Conservation (phyloP, 2,888 invertebrate species). For the Drosophila lutescens region DNA sequence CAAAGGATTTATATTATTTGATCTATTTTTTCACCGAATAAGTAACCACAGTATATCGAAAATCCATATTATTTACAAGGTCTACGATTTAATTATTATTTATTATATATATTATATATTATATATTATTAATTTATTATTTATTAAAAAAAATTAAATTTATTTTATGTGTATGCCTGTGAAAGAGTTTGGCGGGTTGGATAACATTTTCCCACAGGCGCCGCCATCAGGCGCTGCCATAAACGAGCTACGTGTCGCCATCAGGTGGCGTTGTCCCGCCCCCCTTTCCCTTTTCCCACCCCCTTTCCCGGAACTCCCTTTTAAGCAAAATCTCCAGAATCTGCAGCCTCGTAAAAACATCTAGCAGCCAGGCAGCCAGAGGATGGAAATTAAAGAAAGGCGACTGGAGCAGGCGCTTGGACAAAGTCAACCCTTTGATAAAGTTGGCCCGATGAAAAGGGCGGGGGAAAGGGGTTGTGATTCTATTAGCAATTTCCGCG, state of each 20-base stretch:
- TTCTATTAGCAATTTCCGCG: conserved; percentile 74
- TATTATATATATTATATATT: too few relatives aligned
- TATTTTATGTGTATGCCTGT: conserved; percentile 9
- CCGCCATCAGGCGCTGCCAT: conserved; percentile 61
- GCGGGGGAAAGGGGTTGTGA: conserved; percentile 43
- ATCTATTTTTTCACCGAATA: too few relatives aligned
- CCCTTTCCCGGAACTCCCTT: too few relatives aligned
- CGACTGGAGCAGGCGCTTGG: conserved; percentile 51
- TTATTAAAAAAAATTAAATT: too few relatives aligned
- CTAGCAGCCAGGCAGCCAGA: conserved; percentile 24
- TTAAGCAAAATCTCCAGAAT: conserved; percentile 6
- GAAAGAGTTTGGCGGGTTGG: background rate
- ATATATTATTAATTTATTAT: too few relatives aligned
- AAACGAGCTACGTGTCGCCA: conserved; percentile 74
- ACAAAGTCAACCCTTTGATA: conserved; percentile 76
- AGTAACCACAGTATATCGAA: too few relatives aligned
- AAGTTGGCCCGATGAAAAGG: conserved; percentile 33
- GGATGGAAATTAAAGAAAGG: conserved; percentile 19
- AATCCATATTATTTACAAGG: too few relatives aligned
- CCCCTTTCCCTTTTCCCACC: background rate
- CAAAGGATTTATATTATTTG: too few relatives aligned
- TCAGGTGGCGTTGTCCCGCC: conserved; percentile 61
- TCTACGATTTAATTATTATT: too few relatives aligned
- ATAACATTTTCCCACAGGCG: conserved; percentile 63
- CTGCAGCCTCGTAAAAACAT: conserved; percentile 24